These are phyloP conservation scores for Phodopus roborovskii DNA, from an alignment of 2,113 vertebrate species.

Conservation along the genomic window DNA sequence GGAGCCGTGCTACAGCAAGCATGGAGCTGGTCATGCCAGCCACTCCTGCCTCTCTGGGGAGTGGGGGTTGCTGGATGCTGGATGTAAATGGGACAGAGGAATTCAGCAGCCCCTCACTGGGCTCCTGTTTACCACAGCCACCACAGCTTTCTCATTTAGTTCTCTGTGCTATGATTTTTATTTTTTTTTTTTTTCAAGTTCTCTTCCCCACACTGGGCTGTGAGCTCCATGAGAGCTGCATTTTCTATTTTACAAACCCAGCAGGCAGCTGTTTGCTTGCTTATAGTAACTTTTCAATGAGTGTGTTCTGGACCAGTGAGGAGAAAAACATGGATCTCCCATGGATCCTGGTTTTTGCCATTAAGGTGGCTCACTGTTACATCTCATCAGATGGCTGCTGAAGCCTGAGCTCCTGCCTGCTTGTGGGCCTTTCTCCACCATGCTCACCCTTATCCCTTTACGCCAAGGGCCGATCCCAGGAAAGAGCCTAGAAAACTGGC, in stretches of 20 bases:
- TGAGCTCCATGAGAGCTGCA: not conserved
- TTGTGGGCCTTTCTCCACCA: not conserved
- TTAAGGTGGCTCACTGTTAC: not conserved
- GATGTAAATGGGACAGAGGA: too few relatives aligned
- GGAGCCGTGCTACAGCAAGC: not conserved
- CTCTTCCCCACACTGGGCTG: not conserved
- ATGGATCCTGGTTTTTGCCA: not conserved
- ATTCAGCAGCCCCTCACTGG: not conserved
- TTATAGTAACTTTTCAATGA: not conserved
- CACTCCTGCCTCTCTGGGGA: not conserved
- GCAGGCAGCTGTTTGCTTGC: not conserved
- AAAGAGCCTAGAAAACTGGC: not conserved
- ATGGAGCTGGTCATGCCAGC: fast-evolving
- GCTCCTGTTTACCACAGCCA: too few relatives aligned
- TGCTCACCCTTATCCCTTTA: not conserved
- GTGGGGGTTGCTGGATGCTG: not conserved
- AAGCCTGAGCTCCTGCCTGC: not conserved
- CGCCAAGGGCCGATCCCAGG: not conserved
- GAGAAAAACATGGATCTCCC: not conserved
- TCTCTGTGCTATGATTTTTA: not conserved
- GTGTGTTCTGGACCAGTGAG: fast-evolving
- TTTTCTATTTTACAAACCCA: not conserved
- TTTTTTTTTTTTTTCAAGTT: not conserved
- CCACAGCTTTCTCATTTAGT: not conserved
- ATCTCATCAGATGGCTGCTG: not conserved